Percentiles rank a stretch among this genome's conserved stretches.
Conservation (phyloP, 1,140 invertebrate genomes). For the Leptinotarsa texana region DNA sequence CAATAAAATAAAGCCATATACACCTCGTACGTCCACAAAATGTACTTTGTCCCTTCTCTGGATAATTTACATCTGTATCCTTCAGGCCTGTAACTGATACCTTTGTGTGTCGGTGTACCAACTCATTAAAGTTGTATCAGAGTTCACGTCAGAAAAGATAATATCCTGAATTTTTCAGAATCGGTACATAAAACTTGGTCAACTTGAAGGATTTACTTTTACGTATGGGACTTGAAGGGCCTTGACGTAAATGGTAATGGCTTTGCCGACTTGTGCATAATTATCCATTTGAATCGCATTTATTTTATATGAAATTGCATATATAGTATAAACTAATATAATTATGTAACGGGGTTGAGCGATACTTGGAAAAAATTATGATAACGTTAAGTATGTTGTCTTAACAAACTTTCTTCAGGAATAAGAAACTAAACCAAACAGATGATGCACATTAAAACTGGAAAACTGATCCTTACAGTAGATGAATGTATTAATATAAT, state of each 20-base stretch:
- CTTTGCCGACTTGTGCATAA: not conserved
- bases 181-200: slow-evolving; percentile 20
- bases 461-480: too few relatives aligned
- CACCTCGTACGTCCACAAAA: not conserved
- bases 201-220: slow-evolving; percentile 3
- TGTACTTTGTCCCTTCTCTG: not conserved
- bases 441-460: too few relatives aligned
- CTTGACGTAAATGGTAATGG: not conserved
- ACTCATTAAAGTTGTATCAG: slow-evolving; percentile 21
- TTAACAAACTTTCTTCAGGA: too few relatives aligned
- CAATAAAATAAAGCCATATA: not conserved
- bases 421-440: too few relatives aligned
- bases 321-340: too few relatives aligned
- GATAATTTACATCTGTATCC: not conserved
- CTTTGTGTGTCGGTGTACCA: not conserved
- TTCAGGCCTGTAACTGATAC: too few relatives aligned
- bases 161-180: slow-evolving; percentile 23
- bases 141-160: slow-evolving; percentile 18
- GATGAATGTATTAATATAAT: too few relatives aligned
- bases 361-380: too few relatives aligned
- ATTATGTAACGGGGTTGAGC: too few relatives aligned
- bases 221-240: not conserved
- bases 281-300: too few relatives aligned
- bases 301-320: too few relatives aligned
- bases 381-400: too few relatives aligned